A percentile compares a stretch with the other conserved stretches of the same genome.
Conservation (phyloP, 1,140 invertebrate species). For the Leptopilina clavipes region DNA sequence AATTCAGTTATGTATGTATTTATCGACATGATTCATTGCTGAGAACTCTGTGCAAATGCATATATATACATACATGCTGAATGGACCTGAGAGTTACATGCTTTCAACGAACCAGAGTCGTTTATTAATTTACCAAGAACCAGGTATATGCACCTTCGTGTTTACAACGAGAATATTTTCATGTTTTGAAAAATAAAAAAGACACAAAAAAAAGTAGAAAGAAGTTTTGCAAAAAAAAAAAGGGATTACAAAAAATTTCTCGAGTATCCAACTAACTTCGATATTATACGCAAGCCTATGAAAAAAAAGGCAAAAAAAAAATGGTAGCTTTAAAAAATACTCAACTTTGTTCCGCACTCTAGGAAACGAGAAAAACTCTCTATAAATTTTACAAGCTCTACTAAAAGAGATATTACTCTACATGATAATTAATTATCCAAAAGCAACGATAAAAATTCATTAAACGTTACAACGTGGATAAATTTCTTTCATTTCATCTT, state of each 20-base stretch:
- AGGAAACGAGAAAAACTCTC: neutral
- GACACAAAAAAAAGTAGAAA: neutral
- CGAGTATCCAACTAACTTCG: conserved; percentile 6
- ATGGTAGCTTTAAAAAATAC: neutral
- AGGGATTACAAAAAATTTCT: neutral
- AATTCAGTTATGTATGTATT: too few relatives aligned
- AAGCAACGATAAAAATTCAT: neutral
- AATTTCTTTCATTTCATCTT: neutral
- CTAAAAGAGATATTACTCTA: conserved; percentile 1
- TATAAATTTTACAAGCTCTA: neutral
- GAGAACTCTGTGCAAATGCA: neutral
- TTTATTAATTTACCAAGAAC: conserved; percentile 16
- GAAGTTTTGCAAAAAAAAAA: neutral
- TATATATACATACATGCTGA: neutral
- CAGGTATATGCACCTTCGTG: neutral
- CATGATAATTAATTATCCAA: conserved; percentile 1
- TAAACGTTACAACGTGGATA: neutral
- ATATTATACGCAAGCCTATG: neutral
- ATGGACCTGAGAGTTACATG: conserved; percentile 20
- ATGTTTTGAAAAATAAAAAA: neutral
- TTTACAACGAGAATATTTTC: conserved; percentile 7
- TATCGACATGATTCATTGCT: neutral
- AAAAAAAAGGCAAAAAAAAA: neutral
- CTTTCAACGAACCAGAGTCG: conserved; percentile 14
- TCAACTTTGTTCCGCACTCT: conserved; percentile 1